Evolutionary conservation across 2,888 invertebrate genomes (phyloP), one percentile per base, ranked within the genome.

Genomic region (Leptinotarsa juncta): DNA sequence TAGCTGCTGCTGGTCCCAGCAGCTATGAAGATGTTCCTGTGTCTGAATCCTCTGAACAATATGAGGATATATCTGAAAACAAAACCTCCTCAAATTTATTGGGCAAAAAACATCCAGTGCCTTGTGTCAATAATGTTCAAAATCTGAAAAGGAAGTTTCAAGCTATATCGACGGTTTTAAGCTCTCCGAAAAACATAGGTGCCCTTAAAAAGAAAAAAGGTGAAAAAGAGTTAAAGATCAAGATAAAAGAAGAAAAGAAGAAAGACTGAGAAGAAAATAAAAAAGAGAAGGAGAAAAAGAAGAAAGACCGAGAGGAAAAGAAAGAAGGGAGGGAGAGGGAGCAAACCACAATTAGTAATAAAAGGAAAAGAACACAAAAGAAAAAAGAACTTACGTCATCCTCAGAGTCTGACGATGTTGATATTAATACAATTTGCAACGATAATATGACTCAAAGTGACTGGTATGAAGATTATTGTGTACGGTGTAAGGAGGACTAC

Each of bases 61-160:
- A 51, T n/a, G 18, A 10, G 51, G n/a, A 51, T 18, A 18, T 51
- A 51, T 18, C 4, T 51, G 51, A 51, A 4, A n/a, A 51, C n/a
- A n/a, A 7, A 51, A 51, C 51, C 18, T 0, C 51, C 51, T 51
- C n/a, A n/a, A 51, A 51, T n/a, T 51, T 51, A 4, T 18, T 51
- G n/a, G 51, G n/a, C 51, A 51, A 51, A 51, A 51, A 18, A 51
- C 16, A 51, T n/a, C 51, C n/a, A 51, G 51, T 51, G 51, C 51
- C 51, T 5, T 32, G 1, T 26, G 26, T 5, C 26, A 26, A 26
- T 26, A 10, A 16, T 51, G 51, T n/a, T 32, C 51, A 51, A 7
- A 51, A 16, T 51, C 51, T 51, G n/a, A 51, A 4, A 51, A 51
- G 51, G n/a, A 18, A n/a, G 51, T 51, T 51, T 51, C 51, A 51